Conservation (phyloP, 2,113 vertebrate species). For the Epinephelus moara region DNA sequence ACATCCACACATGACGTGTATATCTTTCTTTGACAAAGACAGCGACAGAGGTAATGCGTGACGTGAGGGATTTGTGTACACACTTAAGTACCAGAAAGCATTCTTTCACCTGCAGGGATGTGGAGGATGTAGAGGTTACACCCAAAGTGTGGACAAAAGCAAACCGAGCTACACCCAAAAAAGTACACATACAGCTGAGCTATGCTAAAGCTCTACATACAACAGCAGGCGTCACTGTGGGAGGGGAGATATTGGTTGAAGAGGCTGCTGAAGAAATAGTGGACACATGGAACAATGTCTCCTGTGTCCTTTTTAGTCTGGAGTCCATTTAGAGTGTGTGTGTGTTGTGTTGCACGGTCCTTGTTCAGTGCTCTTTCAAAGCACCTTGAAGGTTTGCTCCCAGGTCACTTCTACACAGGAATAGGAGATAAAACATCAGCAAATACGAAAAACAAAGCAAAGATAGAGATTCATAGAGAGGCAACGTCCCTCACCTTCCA, state of each 20-base stretch:
- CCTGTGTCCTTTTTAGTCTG: neutral
- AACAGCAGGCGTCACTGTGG: slow-evolving; percentile 13
- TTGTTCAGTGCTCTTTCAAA: slow-evolving; percentile 46
- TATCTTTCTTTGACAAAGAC: slow-evolving; percentile 3
- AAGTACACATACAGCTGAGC: slow-evolving; percentile 40
- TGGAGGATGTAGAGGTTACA: slow-evolving; percentile 40
- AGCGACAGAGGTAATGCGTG: neutral
- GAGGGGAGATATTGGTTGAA: neutral
- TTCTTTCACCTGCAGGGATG: neutral
- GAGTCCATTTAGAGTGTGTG: slow-evolving; percentile 14
- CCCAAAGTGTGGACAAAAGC: slow-evolving; percentile 37
- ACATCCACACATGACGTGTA: neutral
- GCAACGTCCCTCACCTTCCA: too few relatives aligned
- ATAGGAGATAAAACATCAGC: slow-evolving; percentile 7
- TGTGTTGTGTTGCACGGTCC: slow-evolving; percentile 16
- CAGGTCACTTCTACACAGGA: slow-evolving; percentile 66
- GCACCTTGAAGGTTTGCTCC: slow-evolving; percentile 14
- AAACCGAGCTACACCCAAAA: slow-evolving; percentile 58
- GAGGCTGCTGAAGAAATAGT: slow-evolving; percentile 18
- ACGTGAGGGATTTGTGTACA: slow-evolving; percentile 1
- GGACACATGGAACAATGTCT: neutral
- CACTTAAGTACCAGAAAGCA: neutral
- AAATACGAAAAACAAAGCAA: neutral
- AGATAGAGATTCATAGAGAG: too few relatives aligned
- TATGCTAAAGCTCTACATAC: neutral